phyloP scores from a whole-genome alignment of 2,888 invertebrate genomes.

The Apotomis betuletana region DNA sequence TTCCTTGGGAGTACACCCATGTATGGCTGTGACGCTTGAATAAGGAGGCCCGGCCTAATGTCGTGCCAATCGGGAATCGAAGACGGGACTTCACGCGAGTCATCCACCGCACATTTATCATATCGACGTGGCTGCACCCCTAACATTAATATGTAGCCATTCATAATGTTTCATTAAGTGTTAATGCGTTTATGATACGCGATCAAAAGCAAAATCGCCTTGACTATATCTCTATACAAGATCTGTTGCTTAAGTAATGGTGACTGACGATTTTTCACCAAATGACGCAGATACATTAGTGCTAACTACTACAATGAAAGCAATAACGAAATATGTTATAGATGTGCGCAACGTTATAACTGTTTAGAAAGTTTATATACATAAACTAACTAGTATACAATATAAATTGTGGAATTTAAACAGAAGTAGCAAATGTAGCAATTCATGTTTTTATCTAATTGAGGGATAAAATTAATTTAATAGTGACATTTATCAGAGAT shows the following conservation, averaged over 20 bases:
- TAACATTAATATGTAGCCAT: constrained; percentile 72
- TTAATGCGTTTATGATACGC: constrained; percentile 71
- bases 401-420: too few relatives aligned
- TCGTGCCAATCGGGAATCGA: constrained; percentile 69
- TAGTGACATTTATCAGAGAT: too few relatives aligned
- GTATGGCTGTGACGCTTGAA: constrained; percentile 40
- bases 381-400: neutral
- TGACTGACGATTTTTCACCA: constrained; percentile 38
- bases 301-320: constrained; percentile 28
- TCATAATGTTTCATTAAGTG: constrained; percentile 82
- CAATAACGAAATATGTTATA: constrained; percentile 16
- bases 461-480: too few relatives aligned
- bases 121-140: constrained; percentile 74
- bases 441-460: too few relatives aligned
- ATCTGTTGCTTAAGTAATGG: constrained; percentile 41
- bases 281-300: constrained; percentile 33
- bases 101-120: constrained; percentile 77
- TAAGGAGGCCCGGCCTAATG: constrained; percentile 53
- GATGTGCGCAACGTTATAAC: neutral
- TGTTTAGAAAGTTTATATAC: neutral
- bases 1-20: constrained; percentile 22
- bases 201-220: constrained; percentile 48
- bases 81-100: constrained; percentile 69
- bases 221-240: constrained; percentile 40
- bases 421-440: too few relatives aligned